Evolutionary conservation across 1,140 invertebrate species (phyloP).

Genomic region (Vollenhovia emeryi): DNA sequence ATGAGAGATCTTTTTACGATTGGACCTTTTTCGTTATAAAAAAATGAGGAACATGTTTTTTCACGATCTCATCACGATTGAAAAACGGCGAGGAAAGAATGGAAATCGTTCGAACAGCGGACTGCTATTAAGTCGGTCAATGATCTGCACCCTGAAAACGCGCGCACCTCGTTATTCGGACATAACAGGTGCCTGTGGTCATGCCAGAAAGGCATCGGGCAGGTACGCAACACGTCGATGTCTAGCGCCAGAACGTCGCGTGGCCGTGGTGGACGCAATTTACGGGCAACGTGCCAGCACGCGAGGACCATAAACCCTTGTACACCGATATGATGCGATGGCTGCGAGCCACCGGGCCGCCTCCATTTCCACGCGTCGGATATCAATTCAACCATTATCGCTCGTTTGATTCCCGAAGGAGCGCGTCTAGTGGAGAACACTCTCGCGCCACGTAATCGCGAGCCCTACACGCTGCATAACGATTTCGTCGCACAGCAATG

Average conservation of each 20-base stretch:
- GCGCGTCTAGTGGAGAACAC: conserved; percentile 4
- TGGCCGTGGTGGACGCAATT: conserved; percentile 58
- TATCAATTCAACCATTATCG: conserved; percentile 65
- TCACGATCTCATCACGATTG: background rate
- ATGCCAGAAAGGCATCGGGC: conserved; percentile 4
- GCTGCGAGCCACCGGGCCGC: conserved; percentile 9
- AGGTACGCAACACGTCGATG: conserved; percentile 34
- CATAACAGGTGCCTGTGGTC: conserved; percentile 7
- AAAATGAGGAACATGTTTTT: background rate
- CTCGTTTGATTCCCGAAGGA: conserved; percentile 58
- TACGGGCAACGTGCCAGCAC: conserved; percentile 72
- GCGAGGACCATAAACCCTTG: conserved; percentile 68
- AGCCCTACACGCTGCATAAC: conserved; percentile 23
- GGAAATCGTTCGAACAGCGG: background rate
- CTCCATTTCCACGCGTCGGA: conserved; percentile 61
- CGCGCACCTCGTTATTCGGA: background rate
- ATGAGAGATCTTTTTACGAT: background rate
- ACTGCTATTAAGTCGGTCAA: background rate
- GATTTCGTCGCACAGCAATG: conserved; percentile 3
- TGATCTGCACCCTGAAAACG: background rate
- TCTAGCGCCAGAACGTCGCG: conserved; percentile 27
- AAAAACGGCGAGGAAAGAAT: background rate
- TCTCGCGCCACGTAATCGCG: conserved; percentile 26
- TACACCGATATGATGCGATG: conserved; percentile 65
- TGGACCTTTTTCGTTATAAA: too few species aligned